These are phyloP conservation scores for Venturia canescens DNA, from an alignment of 1,140 invertebrate genomes.

Conservation along the genomic window DNA sequence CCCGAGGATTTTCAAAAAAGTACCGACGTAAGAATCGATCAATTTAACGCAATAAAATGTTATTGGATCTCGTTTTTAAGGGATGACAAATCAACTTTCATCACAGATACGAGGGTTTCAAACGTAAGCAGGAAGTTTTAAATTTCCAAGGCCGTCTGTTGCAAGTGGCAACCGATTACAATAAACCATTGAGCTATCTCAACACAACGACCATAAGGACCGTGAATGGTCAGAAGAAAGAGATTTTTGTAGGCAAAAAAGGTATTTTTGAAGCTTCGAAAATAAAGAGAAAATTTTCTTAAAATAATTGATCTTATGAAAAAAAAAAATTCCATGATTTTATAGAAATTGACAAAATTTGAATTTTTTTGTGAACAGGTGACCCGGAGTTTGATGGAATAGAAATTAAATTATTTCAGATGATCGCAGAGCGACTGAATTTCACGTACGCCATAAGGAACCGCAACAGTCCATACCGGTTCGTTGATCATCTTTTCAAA, in stretches of 20 bases:
- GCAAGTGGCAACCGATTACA: conserved; percentile 58
- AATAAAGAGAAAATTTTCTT: no score
- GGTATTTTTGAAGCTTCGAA: no score
- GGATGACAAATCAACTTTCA: neutral
- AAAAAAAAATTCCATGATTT: no score
- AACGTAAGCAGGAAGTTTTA: conserved; percentile 38
- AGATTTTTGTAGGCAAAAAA: conserved; percentile 58
- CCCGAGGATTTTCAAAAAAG: conserved; percentile 59
- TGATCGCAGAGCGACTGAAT: conserved; percentile 64
- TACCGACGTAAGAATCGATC: conserved; percentile 55
- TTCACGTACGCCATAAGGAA: conserved; percentile 66
- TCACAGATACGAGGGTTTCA: conserved; percentile 57
- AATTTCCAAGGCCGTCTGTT: conserved; percentile 63
- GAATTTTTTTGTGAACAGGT: no score
- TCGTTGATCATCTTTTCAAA: neutral
- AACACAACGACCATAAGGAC: conserved; percentile 58
- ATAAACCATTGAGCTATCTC: conserved; percentile 65
- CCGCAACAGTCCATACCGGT: conserved; percentile 56
- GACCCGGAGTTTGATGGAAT: conserved; percentile 62
- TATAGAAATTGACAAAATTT: neutral
- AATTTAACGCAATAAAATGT: neutral
- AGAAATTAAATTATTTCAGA: conserved; percentile 61
- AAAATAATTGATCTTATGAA: no score
- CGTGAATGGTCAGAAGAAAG: conserved; percentile 57
- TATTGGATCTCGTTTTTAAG: neutral